Evolutionary conservation across 2,797 vertebrate genomes (phyloP), one percentile per base, ranked within the genome.

Genomic region (Enteromius radiatus): DNA sequence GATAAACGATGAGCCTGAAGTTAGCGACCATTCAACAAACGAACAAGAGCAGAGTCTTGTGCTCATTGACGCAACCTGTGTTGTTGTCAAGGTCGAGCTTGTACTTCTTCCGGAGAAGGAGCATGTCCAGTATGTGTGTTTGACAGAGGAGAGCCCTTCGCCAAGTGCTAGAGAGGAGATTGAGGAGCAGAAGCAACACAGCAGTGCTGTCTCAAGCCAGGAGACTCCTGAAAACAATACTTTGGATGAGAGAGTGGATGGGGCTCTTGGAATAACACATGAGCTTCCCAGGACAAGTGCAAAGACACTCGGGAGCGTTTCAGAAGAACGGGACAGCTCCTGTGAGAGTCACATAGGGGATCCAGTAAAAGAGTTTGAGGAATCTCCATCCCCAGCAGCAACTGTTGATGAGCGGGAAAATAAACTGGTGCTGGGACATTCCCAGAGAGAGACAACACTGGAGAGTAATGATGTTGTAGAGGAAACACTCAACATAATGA

Each of bases 11-110:
- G 23, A 76, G 2, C 59, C 81, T 68, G 47, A 88, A 43, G 26
- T 14, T 14, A 84, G 76, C 77, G 69, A 86, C 23, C 83, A 86
- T 67, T 41, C 73, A 2, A 80, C 87, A 45, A 71, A 84, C 33
- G 87, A 91, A 54, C 88, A 89, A n/a, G 88, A 65, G n/a, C 81
- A 87, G 8, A 89, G 85, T 74, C 70, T 90, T 10, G 70, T 92
- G 75, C 85, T 92, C 26, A 92, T 92, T 1, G 91, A 95, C 85
- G 90, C 92, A 43, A 92, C 91, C 45, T 91, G 92, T 41, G 91
- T 94, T 76, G 86, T 93, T 17, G 93, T 95, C 12, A 93, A 92
- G 88, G 91, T 93, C 78, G 92, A 95, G 70, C 82, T 91, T 71
- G 90, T 94, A 49, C 87, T 90, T 56, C 87, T 90, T 28, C 92